Evolutionary conservation across 2,113 vertebrate species (phyloP).

Genomic region (Mus spicilegus): DNA sequence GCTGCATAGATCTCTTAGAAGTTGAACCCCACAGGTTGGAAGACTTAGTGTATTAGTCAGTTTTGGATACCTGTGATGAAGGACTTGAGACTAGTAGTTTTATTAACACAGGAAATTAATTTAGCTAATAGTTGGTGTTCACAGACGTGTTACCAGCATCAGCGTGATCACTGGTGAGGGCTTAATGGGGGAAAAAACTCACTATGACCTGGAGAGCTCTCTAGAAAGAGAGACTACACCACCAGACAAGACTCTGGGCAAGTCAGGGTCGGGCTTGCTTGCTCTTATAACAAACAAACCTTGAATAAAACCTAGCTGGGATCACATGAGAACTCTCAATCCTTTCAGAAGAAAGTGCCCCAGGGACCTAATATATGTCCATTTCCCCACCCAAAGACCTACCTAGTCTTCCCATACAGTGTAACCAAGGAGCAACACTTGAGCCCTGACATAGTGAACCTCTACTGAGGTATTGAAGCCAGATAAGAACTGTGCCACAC

Average conservation of each 20-base stretch:
- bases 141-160: not conserved
- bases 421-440: not conserved
- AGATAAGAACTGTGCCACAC: not conserved
- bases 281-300: not conserved
- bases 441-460: not conserved
- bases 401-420: not conserved
- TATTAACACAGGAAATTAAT: not conserved
- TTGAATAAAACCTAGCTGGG: not conserved
- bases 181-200: not conserved
- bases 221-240: not conserved
- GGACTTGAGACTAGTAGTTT: not conserved
- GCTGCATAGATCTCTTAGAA: not conserved
- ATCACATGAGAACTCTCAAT: too few relatives aligned
- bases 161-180: too few relatives aligned
- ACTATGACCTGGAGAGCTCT: fast-evolving
- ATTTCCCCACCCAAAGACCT: not conserved
- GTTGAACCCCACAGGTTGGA: not conserved
- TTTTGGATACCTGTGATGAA: not conserved
- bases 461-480: not conserved
- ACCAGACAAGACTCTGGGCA: not conserved
- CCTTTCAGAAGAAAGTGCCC: not conserved
- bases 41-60: not conserved
- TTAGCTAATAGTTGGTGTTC: not conserved
- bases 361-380: not conserved
- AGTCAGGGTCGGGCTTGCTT: not conserved